phyloP scores from a whole-genome alignment of 2,113 vertebrate genomes.

The Brachionichthys hirsutus region DNA sequence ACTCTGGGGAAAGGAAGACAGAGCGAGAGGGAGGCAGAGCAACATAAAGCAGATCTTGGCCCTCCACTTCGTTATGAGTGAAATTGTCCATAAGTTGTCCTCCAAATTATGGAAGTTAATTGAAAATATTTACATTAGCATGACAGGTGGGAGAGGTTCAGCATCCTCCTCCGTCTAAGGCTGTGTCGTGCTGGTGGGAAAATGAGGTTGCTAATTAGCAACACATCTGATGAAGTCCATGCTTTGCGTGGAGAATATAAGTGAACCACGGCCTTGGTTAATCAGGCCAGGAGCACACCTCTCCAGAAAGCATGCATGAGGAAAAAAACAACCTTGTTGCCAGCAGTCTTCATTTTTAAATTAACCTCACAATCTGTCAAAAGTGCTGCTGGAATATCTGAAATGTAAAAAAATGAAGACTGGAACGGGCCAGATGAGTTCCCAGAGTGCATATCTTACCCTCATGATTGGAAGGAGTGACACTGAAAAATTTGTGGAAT shows the following conservation, averaged over 20 bases:
- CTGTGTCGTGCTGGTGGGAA: conserved; percentile 50
- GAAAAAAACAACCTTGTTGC: conserved; percentile 2
- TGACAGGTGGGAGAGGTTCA: conserved; percentile 52
- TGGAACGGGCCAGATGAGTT: conserved; percentile 3
- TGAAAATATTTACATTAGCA: conserved; percentile 75
- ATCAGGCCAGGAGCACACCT: conserved; percentile 24
- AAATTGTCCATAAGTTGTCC: conserved; percentile 69
- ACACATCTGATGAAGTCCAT: conserved; percentile 70
- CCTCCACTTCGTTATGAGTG: conserved; percentile 55
- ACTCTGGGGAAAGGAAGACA: conserved; percentile 25
- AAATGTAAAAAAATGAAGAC: conserved; percentile 1
- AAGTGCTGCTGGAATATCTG: conserved; percentile 14
- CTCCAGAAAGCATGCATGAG: conserved; percentile 15
- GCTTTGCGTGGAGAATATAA: conserved; percentile 33
- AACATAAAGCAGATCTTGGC: conserved; percentile 60
- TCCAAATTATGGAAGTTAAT: conserved; percentile 66
- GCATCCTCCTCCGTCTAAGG: conserved; percentile 35
- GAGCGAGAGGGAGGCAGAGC: conserved; percentile 22
- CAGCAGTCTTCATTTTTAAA: conserved; percentile 20
- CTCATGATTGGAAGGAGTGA: conserved; percentile 46
- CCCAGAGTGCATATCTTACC: conserved; percentile 6
- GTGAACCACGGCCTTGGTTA: conserved; percentile 47
- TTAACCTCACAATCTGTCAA: conserved; percentile 9
- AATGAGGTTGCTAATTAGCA: conserved; percentile 58
- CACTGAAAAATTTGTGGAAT: conserved; percentile 35